phyloP scores from a whole-genome alignment of 2,113 vertebrate genomes.

The Passer montanus region DNA sequence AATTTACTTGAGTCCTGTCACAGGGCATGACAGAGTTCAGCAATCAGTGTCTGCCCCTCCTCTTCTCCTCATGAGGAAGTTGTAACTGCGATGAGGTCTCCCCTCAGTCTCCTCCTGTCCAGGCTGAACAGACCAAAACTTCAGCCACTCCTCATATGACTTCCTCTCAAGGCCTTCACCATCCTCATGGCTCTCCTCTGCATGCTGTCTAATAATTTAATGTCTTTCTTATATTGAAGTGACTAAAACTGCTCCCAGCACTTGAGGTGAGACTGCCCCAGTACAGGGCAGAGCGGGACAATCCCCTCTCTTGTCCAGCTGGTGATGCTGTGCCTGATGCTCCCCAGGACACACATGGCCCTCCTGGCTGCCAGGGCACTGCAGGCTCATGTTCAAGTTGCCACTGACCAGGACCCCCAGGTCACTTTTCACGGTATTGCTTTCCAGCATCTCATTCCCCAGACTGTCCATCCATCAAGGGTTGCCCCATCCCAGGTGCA shows the following conservation, averaged over 20 bases:
- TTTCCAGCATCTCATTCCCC: neutral
- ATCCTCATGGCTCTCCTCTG: neutral
- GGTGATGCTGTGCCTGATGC: rapidly evolving
- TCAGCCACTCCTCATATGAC: rapidly evolving
- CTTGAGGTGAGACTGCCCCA: rapidly evolving
- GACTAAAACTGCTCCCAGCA: neutral
- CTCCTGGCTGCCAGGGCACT: neutral
- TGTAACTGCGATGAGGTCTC: neutral
- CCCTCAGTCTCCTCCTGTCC: neutral
- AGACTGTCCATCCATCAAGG: neutral
- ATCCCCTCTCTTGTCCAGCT: rapidly evolving
- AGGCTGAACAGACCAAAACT: neutral
- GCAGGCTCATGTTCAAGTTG: neutral
- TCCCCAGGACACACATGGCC: rapidly evolving
- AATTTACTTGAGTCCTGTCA: neutral
- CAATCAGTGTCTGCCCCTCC: neutral
- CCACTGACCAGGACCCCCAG: neutral
- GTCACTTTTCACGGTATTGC: rapidly evolving
- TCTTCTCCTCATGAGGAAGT: neutral
- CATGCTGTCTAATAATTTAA: neutral
- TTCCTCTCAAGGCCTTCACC: neutral
- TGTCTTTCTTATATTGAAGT: neutral
- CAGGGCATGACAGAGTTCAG: neutral
- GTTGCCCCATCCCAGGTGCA: neutral
- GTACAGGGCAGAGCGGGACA: neutral